Base-by-base conservation (phyloP, 1,140 invertebrate species). In the Aphidius ervi region DNA sequence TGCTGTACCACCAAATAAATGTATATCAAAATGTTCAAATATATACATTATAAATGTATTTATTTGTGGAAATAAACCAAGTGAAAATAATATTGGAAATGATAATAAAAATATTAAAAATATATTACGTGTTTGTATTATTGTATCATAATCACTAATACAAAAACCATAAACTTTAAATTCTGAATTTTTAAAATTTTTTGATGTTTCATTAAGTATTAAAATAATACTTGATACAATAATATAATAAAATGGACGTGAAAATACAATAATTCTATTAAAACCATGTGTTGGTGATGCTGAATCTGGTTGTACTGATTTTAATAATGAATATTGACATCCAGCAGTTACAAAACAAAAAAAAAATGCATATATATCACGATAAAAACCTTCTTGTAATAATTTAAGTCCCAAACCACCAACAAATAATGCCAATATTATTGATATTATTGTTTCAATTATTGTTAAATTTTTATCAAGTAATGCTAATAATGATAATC, bases 271-370 rank as follows among this genome's bases (percentile, higher is more conserved):
- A 58, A 98, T 88, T 67, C 94, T 88, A 79, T 99, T 99, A 74
- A 97, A 99, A 3, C 97, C 97, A 78, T 99, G 97, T 10, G 96
- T 96, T 0, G 97, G 97, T 5, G 96, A 99, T 0, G 97, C 91
- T 0, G 97, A 95, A 81, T 99, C 97, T 2, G 97, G 97, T 73
- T 99, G 97, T 5, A 99, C 97, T 77, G 95, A 98, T 81, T 99
- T 99, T 10, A 99, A 81, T 52, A 99, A 80, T 1, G 96, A 99
- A 77, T 99, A 99, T 75, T 99, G 96, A 74, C 94, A 97, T 8
- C 94, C 90, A 9, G 96, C 96, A 49, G 98, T 95, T 31, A 98
- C 92, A 67, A 97, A 94, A 80, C 96, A 98, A 75, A 99, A 96
- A 63, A 97, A 82, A 78, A 99, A 94, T 5, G 96, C 90, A 67